phyloP scores from a whole-genome alignment of 2,113 vertebrate genomes.

The Actenoides hombroni region DNA sequence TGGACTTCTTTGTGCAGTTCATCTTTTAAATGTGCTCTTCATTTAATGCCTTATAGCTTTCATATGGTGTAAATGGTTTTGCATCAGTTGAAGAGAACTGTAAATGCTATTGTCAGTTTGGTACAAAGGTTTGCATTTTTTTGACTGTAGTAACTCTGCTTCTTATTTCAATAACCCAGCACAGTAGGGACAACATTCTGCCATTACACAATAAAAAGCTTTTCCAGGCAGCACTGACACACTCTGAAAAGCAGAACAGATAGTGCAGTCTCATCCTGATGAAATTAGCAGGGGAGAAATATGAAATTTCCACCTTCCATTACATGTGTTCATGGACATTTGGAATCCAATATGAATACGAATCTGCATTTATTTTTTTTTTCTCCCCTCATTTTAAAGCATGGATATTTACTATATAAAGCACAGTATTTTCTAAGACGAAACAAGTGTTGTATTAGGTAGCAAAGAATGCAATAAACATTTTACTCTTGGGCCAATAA shows the following conservation, averaged over 20 bases:
- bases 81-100: not conserved
- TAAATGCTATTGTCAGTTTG: conserved; percentile 50
- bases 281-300: conserved; percentile 68
- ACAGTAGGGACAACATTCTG: conserved; percentile 58
- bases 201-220: conserved; percentile 52
- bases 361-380: conserved; percentile 11
- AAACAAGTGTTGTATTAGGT: conserved; percentile 64
- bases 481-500: conserved; percentile 60
- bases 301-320: conserved; percentile 56
- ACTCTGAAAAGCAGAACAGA: conserved; percentile 62
- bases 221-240: conserved; percentile 51
- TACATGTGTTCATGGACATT: conserved; percentile 39
- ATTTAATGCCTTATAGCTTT: conserved; percentile 18
- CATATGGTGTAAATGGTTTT: not conserved
- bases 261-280: conserved; percentile 30
- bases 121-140: not conserved
- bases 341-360: not conserved
- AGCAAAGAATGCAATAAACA: conserved; percentile 65
- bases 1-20: not conserved
- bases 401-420: conserved; percentile 28
- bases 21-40: not conserved
- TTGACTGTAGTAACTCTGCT: conserved; percentile 42
- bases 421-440: conserved; percentile 33
- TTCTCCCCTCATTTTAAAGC: not conserved
- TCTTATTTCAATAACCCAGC: conserved; percentile 63